A percentile compares a stretch with the other conserved stretches of the same genome.
Evolutionary conservation across 2,797 vertebrate species (phyloP).

Genomic region (Falco columbarius): DNA sequence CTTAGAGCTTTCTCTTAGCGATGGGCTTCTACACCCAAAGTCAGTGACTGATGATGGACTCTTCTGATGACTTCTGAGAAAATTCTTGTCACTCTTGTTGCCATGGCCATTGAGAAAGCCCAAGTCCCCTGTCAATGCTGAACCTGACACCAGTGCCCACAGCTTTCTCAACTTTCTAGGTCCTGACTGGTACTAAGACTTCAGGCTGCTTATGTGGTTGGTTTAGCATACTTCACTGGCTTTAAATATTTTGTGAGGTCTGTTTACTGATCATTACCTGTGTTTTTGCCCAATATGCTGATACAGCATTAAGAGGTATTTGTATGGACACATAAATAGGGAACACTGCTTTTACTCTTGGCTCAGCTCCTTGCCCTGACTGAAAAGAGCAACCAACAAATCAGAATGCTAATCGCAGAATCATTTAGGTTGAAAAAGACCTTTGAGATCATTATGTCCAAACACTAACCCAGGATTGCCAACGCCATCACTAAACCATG

Average conservation of each 20-base stretch:
- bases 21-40: background rate
- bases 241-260: background rate
- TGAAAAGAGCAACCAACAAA: background rate
- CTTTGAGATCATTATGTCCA: too few species aligned
- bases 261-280: background rate
- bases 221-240: background rate
- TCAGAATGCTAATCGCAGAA: background rate
- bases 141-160: background rate
- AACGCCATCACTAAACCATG: too few species aligned
- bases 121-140: background rate
- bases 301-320: background rate
- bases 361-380: background rate
- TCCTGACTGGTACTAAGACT: background rate
- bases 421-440: too few species aligned
- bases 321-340: background rate
- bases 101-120: background rate
- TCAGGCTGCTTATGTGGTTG: background rate
- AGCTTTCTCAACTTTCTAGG: background rate
- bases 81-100: background rate
- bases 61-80: background rate
- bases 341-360: background rate
- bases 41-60: background rate
- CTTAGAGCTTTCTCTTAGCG: background rate
- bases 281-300: background rate
- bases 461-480: too few species aligned